A percentile compares a stretch with the other conserved stretches of the same genome.
phyloP scores from a whole-genome alignment of 2,113 vertebrate genomes.

The Spheniscus mendiculus region DNA sequence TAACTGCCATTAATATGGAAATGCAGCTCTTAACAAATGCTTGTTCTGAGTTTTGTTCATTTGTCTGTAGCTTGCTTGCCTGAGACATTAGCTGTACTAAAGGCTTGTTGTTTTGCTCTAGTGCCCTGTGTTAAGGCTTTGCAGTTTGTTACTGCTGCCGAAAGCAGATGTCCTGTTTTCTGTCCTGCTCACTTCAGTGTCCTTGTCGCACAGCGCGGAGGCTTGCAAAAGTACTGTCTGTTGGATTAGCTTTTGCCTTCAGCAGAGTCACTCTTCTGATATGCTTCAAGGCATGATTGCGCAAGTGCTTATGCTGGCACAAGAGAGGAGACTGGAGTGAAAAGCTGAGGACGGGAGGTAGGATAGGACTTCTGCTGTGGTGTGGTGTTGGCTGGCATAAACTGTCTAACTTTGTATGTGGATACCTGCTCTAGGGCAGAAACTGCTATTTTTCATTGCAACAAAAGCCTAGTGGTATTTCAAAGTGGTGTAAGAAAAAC shows the following conservation, averaged over 20 bases:
- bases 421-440: background rate
- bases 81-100: too few species aligned
- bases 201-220: rapidly evolving
- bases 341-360: background rate
- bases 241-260: background rate
- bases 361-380: background rate
- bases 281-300: background rate
- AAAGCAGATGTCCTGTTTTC: background rate
- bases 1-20: background rate
- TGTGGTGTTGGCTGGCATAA: background rate
- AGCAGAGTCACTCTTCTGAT: background rate
- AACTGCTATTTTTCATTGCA: background rate
- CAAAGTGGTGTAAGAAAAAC: background rate
- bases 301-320: background rate
- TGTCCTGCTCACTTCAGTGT: background rate
- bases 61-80: background rate
- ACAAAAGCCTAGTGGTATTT: background rate
- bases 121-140: background rate
- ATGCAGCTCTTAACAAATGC: background rate
- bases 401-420: background rate
- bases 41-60: background rate
- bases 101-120: background rate
- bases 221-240: background rate
- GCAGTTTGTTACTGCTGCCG: background rate
- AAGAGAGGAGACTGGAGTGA: background rate